These are phyloP conservation scores for Gymnobelideus leadbeateri DNA, from an alignment of 2,113 vertebrate genomes.

Conservation along the genomic window DNA sequence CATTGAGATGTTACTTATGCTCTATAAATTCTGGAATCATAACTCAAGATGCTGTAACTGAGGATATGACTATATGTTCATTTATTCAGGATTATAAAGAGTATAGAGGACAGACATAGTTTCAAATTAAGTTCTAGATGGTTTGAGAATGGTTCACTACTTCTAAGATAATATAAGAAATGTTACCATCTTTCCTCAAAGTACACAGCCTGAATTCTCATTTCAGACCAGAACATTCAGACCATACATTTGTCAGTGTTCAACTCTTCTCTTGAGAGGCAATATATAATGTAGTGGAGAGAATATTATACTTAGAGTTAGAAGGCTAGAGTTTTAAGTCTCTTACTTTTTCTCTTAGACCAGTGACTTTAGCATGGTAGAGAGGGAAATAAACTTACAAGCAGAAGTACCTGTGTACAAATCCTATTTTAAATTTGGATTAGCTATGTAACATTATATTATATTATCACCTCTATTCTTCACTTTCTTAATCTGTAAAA, in stretches of 20 bases:
- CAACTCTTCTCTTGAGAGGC: background rate
- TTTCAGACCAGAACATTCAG: background rate
- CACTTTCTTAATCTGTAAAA: slow-evolving; percentile 37
- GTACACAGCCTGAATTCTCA: background rate
- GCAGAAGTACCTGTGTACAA: background rate
- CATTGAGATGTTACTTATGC: background rate
- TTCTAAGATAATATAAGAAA: background rate
- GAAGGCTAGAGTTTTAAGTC: background rate
- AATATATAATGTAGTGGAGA: background rate
- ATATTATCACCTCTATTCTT: slow-evolving; percentile 12
- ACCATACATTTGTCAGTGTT: background rate
- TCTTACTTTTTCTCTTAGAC: background rate
- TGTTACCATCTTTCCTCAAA: background rate
- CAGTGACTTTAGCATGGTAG: background rate
- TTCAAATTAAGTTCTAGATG: background rate
- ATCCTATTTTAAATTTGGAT: background rate
- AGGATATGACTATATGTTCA: background rate
- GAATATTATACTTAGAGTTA: background rate
- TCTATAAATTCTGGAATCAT: background rate
- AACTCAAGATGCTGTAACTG: background rate
- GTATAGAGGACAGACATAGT: background rate
- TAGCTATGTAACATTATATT: background rate
- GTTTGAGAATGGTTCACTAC: background rate
- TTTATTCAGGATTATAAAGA: background rate
- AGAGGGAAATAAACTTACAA: background rate